Evolutionary conservation across 1,140 invertebrate genomes (phyloP).

Genomic region (Neomicropteryx cornuta): DNA sequence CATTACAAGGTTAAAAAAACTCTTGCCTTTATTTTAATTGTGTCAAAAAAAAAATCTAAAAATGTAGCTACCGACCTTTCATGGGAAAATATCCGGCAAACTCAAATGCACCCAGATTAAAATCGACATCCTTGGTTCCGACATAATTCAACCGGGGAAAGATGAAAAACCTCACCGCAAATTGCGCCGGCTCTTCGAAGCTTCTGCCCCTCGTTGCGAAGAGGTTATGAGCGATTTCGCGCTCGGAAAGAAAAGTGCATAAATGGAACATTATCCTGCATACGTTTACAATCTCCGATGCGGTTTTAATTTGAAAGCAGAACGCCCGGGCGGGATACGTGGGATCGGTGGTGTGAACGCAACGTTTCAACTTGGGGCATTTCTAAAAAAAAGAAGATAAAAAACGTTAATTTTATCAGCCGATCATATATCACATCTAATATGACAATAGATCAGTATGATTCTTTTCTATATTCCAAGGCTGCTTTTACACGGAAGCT

Average conservation of each 20-base stretch:
- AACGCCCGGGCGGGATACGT: slow-evolving; percentile 48
- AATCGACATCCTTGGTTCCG: slow-evolving; percentile 42
- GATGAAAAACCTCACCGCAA: slow-evolving; percentile 45
- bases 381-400: slow-evolving; percentile 28
- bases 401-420: slow-evolving; percentile 4
- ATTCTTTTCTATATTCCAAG: no score
- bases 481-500: no score
- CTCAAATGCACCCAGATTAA: slow-evolving; percentile 54
- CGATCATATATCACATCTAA: slow-evolving; percentile 8
- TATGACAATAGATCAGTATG: slow-evolving; percentile 1
- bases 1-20: no score
- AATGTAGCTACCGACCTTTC: slow-evolving; percentile 48
- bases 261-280: slow-evolving; percentile 34
- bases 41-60: no score
- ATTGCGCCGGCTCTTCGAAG: slow-evolving; percentile 13
- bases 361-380: slow-evolving; percentile 36
- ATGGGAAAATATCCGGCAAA: slow-evolving; percentile 55
- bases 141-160: slow-evolving; percentile 46
- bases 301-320: slow-evolving; percentile 43
- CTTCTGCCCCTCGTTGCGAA: slow-evolving; percentile 46
- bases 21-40: no score
- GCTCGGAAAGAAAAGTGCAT: slow-evolving; percentile 39
- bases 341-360: slow-evolving; percentile 35
- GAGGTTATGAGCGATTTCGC: slow-evolving; percentile 55
- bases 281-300: slow-evolving; percentile 23